Percentiles rank a stretch among this genome's conserved stretches.
phyloP scores from a whole-genome alignment of 2,797 vertebrate genomes.

The Oreochromis grahami region DNA sequence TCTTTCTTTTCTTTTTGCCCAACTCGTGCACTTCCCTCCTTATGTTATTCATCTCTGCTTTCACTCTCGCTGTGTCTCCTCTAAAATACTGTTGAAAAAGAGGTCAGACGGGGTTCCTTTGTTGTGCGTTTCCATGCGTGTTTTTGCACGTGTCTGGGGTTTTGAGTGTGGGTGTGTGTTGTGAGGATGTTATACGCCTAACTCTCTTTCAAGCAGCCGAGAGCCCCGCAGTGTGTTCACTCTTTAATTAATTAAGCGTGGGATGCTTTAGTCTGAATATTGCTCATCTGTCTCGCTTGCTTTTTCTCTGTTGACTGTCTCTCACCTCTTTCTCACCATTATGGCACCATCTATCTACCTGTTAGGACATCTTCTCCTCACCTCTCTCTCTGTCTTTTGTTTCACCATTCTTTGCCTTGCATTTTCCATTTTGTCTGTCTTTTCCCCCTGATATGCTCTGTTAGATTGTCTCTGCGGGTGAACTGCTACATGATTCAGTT shows the following conservation, averaged over 20 bases:
- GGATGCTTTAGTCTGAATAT: conserved; percentile 37
- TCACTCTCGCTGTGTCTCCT: background rate
- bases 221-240: conserved; percentile 36
- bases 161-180: conserved; percentile 30
- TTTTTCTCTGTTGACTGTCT: conserved; percentile 19
- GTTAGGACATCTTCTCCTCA: background rate
- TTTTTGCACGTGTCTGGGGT: conserved; percentile 12
- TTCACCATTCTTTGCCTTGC: background rate
- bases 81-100: conserved; percentile 17
- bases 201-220: conserved; percentile 41
- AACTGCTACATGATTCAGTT: conserved; percentile 44
- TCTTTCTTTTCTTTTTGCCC: background rate
- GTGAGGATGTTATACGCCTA: conserved; percentile 16
- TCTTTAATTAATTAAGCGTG: conserved; percentile 62
- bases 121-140: background rate
- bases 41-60: conserved; percentile 14
- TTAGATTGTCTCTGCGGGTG: conserved; percentile 19
- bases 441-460: background rate
- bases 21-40: conserved; percentile 25
- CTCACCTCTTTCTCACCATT: background rate
- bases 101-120: conserved; percentile 20
- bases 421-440: background rate
- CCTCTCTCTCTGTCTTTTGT: background rate
- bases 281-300: conserved; percentile 30
- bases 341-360: background rate